Conservation (phyloP, 2,888 invertebrate genomes). For the Callosobruchus maculatus region DNA sequence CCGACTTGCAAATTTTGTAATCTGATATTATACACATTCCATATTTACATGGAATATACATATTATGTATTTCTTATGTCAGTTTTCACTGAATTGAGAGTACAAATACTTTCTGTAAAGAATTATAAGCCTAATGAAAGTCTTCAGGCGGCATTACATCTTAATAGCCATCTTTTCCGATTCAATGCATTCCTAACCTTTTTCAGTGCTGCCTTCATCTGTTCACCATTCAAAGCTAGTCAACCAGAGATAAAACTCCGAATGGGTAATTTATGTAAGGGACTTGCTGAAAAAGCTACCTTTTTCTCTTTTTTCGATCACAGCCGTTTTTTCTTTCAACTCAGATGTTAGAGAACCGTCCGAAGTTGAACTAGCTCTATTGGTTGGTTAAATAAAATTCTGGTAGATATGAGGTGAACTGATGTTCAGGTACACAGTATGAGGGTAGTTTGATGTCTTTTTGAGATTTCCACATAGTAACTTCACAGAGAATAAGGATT, state of each 20-base stretch:
- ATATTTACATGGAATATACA: too few species aligned
- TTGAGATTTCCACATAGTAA: too few species aligned
- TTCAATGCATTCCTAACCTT: not conserved
- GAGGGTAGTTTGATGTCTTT: too few species aligned
- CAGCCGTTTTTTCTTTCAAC: not conserved
- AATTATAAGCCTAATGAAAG: not conserved
- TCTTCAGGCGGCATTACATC: not conserved
- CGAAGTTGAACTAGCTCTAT: not conserved
- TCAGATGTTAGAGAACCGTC: not conserved
- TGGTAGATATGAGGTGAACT: too few species aligned
- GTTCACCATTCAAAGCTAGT: not conserved
- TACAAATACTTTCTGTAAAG: not conserved
- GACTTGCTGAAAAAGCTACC: not conserved
- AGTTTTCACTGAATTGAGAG: not conserved
- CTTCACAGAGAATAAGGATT: too few species aligned
- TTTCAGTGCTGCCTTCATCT: not conserved
- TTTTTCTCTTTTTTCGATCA: not conserved
- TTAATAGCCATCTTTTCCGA: not conserved
- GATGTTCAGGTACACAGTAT: too few species aligned
- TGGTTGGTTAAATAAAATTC: too few species aligned
- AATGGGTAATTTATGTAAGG: not conserved
- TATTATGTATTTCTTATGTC: too few species aligned
- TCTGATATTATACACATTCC: too few species aligned
- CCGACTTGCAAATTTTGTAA: too few species aligned
- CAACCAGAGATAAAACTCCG: not conserved